Percentiles rank a stretch among this genome's conserved stretches.
These are phyloP conservation scores for Diarsia mendica DNA, from an alignment of 2,888 invertebrate species.

Conservation along the genomic window DNA sequence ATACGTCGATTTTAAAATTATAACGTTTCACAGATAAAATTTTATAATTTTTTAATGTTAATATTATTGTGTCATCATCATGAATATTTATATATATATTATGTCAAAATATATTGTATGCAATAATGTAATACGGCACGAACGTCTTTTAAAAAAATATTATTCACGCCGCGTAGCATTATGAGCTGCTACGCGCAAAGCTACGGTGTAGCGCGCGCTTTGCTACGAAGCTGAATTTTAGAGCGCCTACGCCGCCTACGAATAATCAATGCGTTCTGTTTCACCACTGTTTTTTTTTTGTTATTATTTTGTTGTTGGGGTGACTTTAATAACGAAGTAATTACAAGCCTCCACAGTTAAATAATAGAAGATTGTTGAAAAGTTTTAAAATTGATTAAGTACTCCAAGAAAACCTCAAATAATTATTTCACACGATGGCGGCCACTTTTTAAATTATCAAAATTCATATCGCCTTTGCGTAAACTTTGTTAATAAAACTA, in stretches of 20 bases:
- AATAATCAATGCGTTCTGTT: not conserved
- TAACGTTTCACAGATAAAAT: not conserved
- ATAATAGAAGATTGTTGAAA: not conserved
- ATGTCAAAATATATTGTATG: too few species aligned
- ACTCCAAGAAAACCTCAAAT: too few species aligned
- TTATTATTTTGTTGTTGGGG: too few species aligned
- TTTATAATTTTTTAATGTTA: not conserved
- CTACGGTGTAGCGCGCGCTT: constrained; percentile 15
- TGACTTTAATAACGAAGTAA: too few species aligned
- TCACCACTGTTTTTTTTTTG: not conserved
- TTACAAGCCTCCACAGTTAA: not conserved
- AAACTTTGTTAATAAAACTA: too few species aligned
- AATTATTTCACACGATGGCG: too few species aligned
- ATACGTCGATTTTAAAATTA: not conserved
- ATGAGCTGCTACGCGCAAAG: constrained; percentile 10
- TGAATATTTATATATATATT: too few species aligned
- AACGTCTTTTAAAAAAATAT: not conserved
- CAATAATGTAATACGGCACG: not conserved
- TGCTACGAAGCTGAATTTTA: constrained; percentile 1
- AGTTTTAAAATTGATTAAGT: not conserved
- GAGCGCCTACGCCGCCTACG: not conserved
- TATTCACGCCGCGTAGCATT: not conserved
- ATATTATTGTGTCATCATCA: too few species aligned
- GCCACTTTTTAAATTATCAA: too few species aligned
- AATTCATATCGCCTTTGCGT: too few species aligned